Base-by-base conservation (phyloP, 2,797 vertebrate genomes). In the Botia kubotai region DNA sequence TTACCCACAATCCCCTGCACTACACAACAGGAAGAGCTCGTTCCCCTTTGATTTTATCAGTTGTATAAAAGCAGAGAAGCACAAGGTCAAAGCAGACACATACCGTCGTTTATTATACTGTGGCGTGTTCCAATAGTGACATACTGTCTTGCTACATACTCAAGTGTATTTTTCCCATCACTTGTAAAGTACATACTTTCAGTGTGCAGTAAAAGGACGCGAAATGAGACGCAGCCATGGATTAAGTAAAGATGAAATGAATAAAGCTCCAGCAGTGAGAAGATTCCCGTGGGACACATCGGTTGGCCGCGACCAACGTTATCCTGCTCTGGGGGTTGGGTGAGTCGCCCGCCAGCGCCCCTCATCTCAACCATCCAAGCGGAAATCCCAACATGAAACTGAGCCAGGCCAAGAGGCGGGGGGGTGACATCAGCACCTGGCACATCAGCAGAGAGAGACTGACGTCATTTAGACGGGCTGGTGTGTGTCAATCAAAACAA, bases 301-400 rank as follows among this genome's bases (percentile, higher is more conserved):
- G 72, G 33, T 19, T 39, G 70, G 52, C 70, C 6, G 12, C 55
- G 29, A 57, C 70, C 69, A 8, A 29, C 16, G 23, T 72, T 12
- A 55, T 10, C 36, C 66, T 0, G 19, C 19, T 19, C 52, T 72
- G 57, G 57, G 57, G 57, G 57, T 60, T 26, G 57, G 21, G 21
- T 3, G 87, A 90, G 88, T 87, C 89, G 86, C 89, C 79, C 84
- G 85, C 86, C 80, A 72, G 88, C 83, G 88, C 88, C 91, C 90
- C 89, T 87, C 87, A 87, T 90, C 88, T 91, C 87, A 89, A 84
- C 86, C 75, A 81, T 46, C 65, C 11, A 90, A 89, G 82, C 88
- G 90, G 89, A 92, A 93, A 94, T 92, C 91, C 88, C 89, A 87
- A 91, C 91, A 91, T 90, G 89, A 92, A 92, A 93, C 91, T 88